Percentiles rank a stretch among this genome's conserved stretches.
phyloP scores from a whole-genome alignment of 1,140 invertebrate species.

The Linepithema humile region DNA sequence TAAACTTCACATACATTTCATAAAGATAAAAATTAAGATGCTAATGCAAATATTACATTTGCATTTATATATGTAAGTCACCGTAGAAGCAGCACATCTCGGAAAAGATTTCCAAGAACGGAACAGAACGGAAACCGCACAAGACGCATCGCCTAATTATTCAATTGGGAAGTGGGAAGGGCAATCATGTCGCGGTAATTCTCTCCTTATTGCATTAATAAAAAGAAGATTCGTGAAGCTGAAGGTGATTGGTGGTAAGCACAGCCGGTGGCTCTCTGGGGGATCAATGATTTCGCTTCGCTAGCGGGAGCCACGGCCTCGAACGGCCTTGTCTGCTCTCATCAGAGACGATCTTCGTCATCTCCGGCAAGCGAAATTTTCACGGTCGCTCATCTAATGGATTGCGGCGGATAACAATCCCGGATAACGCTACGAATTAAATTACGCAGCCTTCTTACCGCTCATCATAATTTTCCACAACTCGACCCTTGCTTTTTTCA shows the following conservation, averaged over 20 bases:
- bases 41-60: neutral
- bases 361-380: conserved; percentile 36
- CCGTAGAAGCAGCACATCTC: neutral
- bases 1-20: neutral
- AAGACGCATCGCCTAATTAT: neutral
- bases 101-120: neutral
- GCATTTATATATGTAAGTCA: neutral
- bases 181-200: neutral
- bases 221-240: conserved; percentile 26
- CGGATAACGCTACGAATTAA: conserved; percentile 24
- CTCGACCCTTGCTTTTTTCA: conserved; percentile 41
- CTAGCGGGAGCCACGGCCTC: conserved; percentile 9
- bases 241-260: conserved; percentile 39
- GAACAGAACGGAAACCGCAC: neutral
- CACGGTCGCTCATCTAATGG: conserved; percentile 32
- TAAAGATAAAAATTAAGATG: neutral
- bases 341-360: conserved; percentile 58
- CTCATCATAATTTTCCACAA: conserved; percentile 63
- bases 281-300: conserved; percentile 54
- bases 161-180: neutral
- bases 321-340: conserved; percentile 43
- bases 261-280: conserved; percentile 51
- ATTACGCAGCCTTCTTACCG: neutral
- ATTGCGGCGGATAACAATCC: conserved; percentile 34
- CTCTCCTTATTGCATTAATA: neutral